Base-by-base conservation (phyloP, 2,797 vertebrate species). In the Sebastes taczanowskii region DNA sequence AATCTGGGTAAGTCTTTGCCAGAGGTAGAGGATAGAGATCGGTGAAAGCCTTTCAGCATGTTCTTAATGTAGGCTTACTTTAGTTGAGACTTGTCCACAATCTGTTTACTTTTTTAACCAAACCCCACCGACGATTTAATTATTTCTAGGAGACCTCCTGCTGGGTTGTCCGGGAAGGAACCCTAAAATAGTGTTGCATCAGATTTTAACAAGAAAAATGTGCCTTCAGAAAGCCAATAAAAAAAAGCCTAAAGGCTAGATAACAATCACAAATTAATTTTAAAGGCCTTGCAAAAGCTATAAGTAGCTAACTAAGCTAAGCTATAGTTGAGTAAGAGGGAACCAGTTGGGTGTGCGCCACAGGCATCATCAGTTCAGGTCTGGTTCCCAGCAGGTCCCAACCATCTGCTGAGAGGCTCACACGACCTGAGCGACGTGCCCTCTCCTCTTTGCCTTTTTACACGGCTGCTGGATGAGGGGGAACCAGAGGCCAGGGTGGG, bases 401-500 rank as follows among this genome's bases (percentile, higher is more conserved):
- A 64, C 76, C 86, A 86, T 89, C 86, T 91, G 84, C 80, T 83
- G 71, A 87, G 78, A 84, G 71, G 71, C 92, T 93, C 90, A 91
- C 92, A 92, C 73, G 83, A 90, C 89, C 92, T 81, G 82, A 84
- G 81, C 32, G 16, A 80, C 18, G 52, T 78, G 79, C 74, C 79
- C 88, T 88, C 86, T 86, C 59, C 71, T 85, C 81, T 91, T 61
- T 88, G 86, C 81, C 84, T 85, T 89, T 88, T 84, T 87, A 27
- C 76, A 80, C 9, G 74, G 63, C 86, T 87, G 79, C 87, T 80
- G 81, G 75, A 79, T 85, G 76, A 76, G 55, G 81, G 75, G 71
- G 62, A 89, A 80, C 72, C 74, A 72, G 61, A 88, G 86, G 82
- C 60, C 59, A 56, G 65, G 53, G 80, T 82, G 89, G 87, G 74